Percentiles rank a stretch among this genome's conserved stretches.
phyloP scores from a whole-genome alignment of 2,888 invertebrate genomes.

The Agrochola lota region DNA sequence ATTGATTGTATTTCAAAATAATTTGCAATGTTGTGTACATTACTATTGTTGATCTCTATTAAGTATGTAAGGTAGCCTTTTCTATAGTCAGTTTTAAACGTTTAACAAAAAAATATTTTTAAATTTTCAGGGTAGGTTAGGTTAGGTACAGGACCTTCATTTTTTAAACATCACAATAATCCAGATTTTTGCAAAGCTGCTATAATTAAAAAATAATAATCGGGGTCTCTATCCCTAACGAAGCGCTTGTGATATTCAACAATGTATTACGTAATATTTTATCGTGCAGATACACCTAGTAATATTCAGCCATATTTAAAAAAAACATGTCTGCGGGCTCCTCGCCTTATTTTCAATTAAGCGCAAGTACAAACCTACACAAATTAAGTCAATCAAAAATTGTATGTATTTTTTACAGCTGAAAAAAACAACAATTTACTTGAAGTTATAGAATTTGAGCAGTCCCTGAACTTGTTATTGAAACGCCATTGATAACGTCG shows the following conservation, averaged over 20 bases:
- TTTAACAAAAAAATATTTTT: not conserved
- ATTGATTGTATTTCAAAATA: not conserved
- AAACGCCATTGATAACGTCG: conserved; percentile 31
- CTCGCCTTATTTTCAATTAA: no score
- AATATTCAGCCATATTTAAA: no score
- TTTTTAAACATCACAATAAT: not conserved
- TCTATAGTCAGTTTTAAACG: not conserved
- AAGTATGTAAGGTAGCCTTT: not conserved
- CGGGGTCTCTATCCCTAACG: not conserved
- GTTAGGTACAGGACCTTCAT: no score
- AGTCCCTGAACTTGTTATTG: conserved; percentile 44
- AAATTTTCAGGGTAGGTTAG: no score
- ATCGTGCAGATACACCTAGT: no score
- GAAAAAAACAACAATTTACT: not conserved
- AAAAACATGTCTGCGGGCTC: no score
- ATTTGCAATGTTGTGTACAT: not conserved
- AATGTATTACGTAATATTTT: not conserved
- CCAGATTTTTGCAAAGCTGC: not conserved
- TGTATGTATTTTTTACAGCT: not conserved
- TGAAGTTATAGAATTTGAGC: not conserved
- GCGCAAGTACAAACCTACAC: not conserved
- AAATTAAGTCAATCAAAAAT: not conserved
- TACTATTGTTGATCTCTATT: not conserved
- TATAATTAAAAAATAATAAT: no score
- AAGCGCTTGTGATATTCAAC: not conserved